phyloP scores from a whole-genome alignment of 2,888 invertebrate species.

The Apodemia zela region DNA sequence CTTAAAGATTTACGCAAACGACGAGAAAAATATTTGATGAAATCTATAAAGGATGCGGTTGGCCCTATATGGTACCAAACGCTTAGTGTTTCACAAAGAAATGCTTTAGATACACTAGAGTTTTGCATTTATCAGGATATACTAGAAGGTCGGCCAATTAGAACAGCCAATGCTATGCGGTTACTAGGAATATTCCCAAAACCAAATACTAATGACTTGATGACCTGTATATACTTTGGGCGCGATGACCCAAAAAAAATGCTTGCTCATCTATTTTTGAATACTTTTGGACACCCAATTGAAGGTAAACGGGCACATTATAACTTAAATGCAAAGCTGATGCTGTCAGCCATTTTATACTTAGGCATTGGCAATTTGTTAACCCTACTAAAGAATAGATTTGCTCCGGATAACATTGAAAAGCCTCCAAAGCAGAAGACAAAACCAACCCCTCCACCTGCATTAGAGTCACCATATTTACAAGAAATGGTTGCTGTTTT shows the following conservation, averaged over 20 bases:
- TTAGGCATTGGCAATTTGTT: constrained; percentile 55
- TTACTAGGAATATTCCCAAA: constrained; percentile 53
- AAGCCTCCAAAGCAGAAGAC: constrained; percentile 36
- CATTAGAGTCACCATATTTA: constrained; percentile 56
- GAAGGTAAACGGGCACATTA: constrained; percentile 52
- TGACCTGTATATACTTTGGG: constrained; percentile 53
- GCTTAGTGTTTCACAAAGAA: constrained; percentile 57
- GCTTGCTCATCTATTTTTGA: constrained; percentile 57
- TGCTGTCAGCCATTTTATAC: constrained; percentile 61
- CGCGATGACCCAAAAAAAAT: constrained; percentile 58
- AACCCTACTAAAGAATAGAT: constrained; percentile 46
- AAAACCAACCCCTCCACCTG: constrained; percentile 41
- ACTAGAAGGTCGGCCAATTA: constrained; percentile 54
- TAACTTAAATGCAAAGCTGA: constrained; percentile 52
- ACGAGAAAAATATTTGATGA: constrained; percentile 39
- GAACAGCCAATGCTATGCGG: constrained; percentile 46
- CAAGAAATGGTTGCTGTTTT: constrained; percentile 50
- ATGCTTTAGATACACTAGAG: constrained; percentile 50
- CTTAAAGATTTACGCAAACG: constrained; percentile 49
- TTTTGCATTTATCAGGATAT: constrained; percentile 58
- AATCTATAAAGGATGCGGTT: constrained; percentile 39
- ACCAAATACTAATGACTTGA: constrained; percentile 48
- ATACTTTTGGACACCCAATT: constrained; percentile 50
- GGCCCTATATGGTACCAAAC: constrained; percentile 70
- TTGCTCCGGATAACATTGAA: constrained; percentile 42